Percentiles rank a stretch among this genome's conserved stretches.
These are phyloP conservation scores for Cochlearius cochlearius DNA, from an alignment of 2,113 vertebrate genomes.

Conservation along the genomic window DNA sequence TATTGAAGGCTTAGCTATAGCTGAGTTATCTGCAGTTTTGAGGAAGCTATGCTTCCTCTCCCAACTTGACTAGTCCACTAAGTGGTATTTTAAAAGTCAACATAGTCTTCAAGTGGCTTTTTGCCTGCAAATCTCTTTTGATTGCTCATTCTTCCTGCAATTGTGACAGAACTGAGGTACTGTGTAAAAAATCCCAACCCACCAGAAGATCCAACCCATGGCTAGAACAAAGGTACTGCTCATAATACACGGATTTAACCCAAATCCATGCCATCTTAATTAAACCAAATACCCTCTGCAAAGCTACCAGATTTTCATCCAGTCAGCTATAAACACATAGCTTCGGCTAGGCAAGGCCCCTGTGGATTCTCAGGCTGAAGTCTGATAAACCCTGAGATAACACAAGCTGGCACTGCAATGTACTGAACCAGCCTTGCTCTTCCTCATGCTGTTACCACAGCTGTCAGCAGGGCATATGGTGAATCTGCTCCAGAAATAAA, in stretches of 20 bases:
- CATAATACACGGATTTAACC: background rate
- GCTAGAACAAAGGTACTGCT: background rate
- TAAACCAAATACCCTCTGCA: background rate
- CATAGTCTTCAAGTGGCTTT: background rate
- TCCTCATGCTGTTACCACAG: background rate
- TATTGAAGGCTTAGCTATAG: background rate
- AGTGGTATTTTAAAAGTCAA: background rate
- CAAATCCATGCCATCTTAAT: background rate
- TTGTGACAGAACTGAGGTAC: background rate
- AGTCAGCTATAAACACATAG: background rate
- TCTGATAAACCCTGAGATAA: background rate
- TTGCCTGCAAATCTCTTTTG: background rate
- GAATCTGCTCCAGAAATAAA: background rate
- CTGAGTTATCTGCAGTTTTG: background rate
- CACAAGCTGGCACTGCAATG: background rate
- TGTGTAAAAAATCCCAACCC: background rate
- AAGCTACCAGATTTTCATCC: background rate
- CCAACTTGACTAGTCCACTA: background rate
- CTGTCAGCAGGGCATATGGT: accelerated
- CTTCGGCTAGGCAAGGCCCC: background rate
- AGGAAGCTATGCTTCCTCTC: background rate
- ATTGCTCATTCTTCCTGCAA: background rate
- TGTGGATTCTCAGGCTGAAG: background rate
- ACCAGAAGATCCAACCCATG: background rate
- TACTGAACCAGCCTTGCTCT: no score